phyloP scores from a whole-genome alignment of 2,113 vertebrate species.

The Pomatorhinus ruficollis region DNA sequence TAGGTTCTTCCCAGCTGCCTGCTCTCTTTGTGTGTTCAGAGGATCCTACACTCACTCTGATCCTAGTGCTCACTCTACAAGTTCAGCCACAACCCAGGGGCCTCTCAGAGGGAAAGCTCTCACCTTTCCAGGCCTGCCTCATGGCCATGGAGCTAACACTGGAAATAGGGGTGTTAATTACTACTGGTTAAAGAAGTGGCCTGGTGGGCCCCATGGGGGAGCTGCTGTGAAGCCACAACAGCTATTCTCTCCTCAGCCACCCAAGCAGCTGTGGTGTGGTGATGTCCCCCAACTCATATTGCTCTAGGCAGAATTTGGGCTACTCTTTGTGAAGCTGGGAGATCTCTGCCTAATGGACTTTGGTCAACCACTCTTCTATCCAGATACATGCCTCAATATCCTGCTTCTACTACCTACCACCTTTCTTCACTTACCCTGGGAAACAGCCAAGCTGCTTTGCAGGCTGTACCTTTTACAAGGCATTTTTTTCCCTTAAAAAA shows the following conservation, averaged over 20 bases:
- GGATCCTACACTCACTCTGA: background rate
- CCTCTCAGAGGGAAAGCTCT: background rate
- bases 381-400: background rate
- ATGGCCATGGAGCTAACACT: background rate
- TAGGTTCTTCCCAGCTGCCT: background rate
- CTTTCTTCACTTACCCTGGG: background rate
- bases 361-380: background rate
- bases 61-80: background rate
- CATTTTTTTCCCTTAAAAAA: background rate
- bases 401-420: background rate
- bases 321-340: background rate
- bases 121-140: background rate
- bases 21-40: background rate
- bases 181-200: background rate
- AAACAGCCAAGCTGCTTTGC: background rate
- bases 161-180: background rate
- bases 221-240: background rate
- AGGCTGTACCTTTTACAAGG: background rate
- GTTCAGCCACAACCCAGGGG: background rate
- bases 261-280: background rate
- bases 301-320: background rate
- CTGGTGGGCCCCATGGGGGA: background rate
- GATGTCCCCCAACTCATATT: background rate
- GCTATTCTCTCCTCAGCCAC: background rate
- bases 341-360: background rate